phyloP scores from a whole-genome alignment of 2,113 vertebrate species.

The Penelope pileata region DNA sequence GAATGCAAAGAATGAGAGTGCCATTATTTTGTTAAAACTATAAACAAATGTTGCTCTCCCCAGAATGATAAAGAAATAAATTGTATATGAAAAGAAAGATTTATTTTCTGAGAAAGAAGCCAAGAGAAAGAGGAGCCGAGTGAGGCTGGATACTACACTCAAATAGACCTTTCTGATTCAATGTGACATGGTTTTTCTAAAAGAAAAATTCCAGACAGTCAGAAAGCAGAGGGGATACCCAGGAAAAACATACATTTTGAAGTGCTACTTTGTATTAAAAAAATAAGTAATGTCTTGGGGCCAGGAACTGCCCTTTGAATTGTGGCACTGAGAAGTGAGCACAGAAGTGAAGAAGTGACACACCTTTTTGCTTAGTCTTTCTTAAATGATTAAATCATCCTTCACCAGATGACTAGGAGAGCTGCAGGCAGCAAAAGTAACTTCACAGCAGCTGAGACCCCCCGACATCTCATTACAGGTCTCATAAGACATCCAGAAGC shows the following conservation, averaged over 20 bases:
- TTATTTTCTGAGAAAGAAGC: background rate
- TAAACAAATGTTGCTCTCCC: background rate
- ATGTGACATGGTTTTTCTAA: conserved; percentile 40
- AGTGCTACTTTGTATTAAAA: conserved; percentile 27
- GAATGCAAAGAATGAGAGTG: background rate
- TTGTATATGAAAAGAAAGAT: background rate
- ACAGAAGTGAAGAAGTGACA: conserved; percentile 23
- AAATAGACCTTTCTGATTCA: conserved; percentile 30
- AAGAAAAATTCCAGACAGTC: conserved; percentile 49
- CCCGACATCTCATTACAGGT: background rate
- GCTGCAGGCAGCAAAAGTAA: background rate
- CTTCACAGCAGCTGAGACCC: background rate
- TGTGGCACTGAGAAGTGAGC: conserved; percentile 11
- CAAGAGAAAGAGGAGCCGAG: background rate
- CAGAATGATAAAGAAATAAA: background rate
- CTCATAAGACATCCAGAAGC: background rate
- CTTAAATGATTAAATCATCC: conserved; percentile 32
- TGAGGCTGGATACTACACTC: background rate
- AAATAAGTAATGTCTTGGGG: conserved; percentile 20
- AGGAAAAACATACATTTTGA: conserved; percentile 39
- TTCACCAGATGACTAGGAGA: background rate
- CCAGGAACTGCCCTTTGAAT: conserved; percentile 49
- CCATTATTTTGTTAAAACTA: background rate
- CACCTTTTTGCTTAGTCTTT: background rate
- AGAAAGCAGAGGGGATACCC: conserved; percentile 32